These are phyloP conservation scores for Apocrypta bakeri DNA, from an alignment of 1,140 invertebrate genomes.

Conservation along the genomic window DNA sequence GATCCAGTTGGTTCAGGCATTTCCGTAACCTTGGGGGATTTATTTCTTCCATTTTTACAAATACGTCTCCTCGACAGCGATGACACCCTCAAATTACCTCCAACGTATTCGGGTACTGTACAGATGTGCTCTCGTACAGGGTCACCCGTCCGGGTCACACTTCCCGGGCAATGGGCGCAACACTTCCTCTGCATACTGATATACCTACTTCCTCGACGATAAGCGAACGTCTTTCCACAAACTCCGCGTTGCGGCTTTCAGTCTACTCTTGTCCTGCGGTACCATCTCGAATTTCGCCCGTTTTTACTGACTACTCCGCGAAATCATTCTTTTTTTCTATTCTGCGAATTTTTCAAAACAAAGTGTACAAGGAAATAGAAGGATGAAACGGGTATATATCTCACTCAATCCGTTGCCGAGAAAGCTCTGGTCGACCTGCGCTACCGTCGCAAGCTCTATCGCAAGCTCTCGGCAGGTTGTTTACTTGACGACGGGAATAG, in stretches of 20 bases:
- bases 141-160: conserved; percentile 50
- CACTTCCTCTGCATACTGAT: conserved; percentile 59
- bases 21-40: neutral
- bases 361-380: too few relatives aligned
- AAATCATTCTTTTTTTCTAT: too few relatives aligned
- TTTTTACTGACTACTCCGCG: too few relatives aligned
- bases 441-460: neutral
- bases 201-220: neutral
- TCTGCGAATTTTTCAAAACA: too few relatives aligned
- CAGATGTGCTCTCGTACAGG: conserved; percentile 57
- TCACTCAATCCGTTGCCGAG: neutral
- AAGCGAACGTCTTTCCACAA: neutral
- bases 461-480: conserved; percentile 56
- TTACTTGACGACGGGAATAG: conserved; percentile 70
- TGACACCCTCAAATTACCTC: conserved; percentile 58
- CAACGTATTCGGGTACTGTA: conserved; percentile 59
- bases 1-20: conserved; percentile 3
- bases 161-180: conserved; percentile 66
- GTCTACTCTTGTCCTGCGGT: neutral
- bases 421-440: neutral
- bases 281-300: neutral
- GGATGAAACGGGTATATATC: too few relatives aligned
- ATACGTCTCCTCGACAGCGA: conserved; percentile 49
- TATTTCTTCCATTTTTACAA: neutral
- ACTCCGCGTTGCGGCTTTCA: neutral